These are phyloP conservation scores for Acanthaster planci DNA, from an alignment of 35 echinoderm and acorn worm species.

Conservation along the genomic window DNA sequence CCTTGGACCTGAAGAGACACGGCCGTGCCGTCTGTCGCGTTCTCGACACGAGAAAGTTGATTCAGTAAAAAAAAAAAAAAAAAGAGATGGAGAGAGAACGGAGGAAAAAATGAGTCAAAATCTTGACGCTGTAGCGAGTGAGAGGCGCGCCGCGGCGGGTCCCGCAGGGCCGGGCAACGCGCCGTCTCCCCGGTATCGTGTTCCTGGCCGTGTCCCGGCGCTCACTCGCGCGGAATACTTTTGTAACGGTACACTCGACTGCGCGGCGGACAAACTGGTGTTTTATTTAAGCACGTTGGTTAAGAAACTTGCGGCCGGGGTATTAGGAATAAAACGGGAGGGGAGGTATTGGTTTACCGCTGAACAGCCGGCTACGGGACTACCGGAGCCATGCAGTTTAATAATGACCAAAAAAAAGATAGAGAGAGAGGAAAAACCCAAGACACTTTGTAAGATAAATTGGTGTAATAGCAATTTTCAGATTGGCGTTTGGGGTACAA, in stretches of 20 bases:
- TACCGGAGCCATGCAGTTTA: not conserved
- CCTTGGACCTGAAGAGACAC: slow-evolving; percentile 14
- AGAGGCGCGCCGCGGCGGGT: slow-evolving; percentile 5
- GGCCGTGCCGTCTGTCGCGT: slow-evolving; percentile 3
- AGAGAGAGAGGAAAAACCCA: too few species aligned
- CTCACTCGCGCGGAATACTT: slow-evolving; percentile 29
- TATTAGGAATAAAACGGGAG: slow-evolving; percentile 26
- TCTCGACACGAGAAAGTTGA: not conserved
- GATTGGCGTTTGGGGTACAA: slow-evolving; percentile 17
- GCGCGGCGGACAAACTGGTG: slow-evolving; percentile 23
- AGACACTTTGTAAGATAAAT: slow-evolving; percentile 14
- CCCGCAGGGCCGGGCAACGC: slow-evolving; percentile 20
- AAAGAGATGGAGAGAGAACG: not conserved
- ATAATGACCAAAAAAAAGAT: not conserved
- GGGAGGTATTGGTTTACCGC: slow-evolving; percentile 26
- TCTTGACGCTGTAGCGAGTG: too few species aligned
- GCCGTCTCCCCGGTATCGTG: slow-evolving; percentile 27
- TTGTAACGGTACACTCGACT: slow-evolving; percentile 30
- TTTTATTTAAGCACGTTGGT: slow-evolving; percentile 31
- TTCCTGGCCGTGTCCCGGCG: slow-evolving; percentile 25
- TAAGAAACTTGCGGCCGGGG: slow-evolving; percentile 9
- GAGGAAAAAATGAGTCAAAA: not conserved
- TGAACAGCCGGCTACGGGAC: slow-evolving; percentile 21
- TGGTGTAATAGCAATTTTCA: slow-evolving; percentile 26
- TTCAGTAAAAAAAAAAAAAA: not conserved